These are phyloP conservation scores for Ornithoptera alexandrae DNA, from an alignment of 2,888 invertebrate species.

Conservation along the genomic window DNA sequence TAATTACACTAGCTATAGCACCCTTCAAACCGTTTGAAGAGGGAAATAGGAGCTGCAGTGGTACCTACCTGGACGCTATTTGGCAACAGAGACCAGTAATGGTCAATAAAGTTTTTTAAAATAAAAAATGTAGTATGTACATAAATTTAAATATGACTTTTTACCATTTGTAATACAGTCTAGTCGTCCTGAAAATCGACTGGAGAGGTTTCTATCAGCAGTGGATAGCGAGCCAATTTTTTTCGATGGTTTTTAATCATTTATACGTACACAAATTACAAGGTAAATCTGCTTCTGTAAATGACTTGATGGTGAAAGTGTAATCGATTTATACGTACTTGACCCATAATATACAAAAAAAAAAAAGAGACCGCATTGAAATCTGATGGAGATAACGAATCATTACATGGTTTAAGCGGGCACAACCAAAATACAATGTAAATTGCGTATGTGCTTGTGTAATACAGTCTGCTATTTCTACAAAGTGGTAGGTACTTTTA, in stretches of 20 bases:
- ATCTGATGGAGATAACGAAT: constrained; percentile 33
- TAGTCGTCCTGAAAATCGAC: too few species aligned
- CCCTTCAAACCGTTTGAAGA: too few species aligned
- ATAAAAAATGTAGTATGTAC: too few species aligned
- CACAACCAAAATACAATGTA: constrained; percentile 23
- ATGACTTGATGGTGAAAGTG: background rate
- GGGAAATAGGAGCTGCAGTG: too few species aligned
- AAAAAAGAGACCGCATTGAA: constrained; percentile 41
- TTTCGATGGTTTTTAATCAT: background rate
- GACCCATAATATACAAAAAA: constrained; percentile 32
- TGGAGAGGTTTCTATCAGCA: too few species aligned
- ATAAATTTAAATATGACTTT: too few species aligned
- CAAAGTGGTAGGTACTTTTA: too few species aligned
- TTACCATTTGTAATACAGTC: too few species aligned
- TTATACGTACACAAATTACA: background rate
- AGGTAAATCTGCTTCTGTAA: background rate
- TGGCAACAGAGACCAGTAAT: too few species aligned
- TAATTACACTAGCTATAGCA: too few species aligned
- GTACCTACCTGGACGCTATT: too few species aligned
- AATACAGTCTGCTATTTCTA: background rate
- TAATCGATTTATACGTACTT: constrained; percentile 13
- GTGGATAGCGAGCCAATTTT: background rate
- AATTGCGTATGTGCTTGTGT: constrained; percentile 3
- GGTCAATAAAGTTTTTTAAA: too few species aligned
- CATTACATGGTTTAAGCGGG: background rate